Conservation (phyloP, 64 coral and sea anemone species). For the Platygyra sinensis region DNA sequence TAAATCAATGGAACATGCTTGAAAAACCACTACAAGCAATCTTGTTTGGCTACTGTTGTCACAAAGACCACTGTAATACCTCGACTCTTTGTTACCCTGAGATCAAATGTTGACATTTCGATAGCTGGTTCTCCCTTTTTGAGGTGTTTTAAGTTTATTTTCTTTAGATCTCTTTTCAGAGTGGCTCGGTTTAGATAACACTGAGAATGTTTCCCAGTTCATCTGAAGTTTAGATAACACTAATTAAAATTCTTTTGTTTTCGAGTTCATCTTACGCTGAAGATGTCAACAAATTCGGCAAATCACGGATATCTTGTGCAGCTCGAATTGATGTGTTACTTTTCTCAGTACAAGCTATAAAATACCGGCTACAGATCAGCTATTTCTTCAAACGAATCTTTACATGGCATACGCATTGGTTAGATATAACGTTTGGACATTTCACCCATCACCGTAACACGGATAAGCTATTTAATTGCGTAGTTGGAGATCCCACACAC, state of each 20-base stretch:
- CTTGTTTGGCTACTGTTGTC: not conserved
- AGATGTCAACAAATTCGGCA: not conserved
- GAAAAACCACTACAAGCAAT: not conserved
- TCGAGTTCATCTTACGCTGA: not conserved
- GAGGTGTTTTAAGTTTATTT: conserved; percentile 4
- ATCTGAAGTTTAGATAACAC: no score
- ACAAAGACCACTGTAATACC: not conserved
- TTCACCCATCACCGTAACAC: no score
- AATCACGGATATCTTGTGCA: no score
- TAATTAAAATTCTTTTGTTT: not conserved
- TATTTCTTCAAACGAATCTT: no score
- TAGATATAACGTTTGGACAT: no score
- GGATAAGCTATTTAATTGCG: no score
- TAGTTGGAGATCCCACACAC: no score
- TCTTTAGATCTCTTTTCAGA: conserved; percentile 10
- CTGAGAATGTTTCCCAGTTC: no score
- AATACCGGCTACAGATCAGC: no score
- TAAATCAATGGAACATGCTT: not conserved
- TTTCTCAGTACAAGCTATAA: no score
- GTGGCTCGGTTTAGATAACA: not conserved
- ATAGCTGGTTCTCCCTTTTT: not conserved
- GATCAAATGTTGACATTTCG: not conserved
- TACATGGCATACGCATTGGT: no score
- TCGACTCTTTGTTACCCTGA: not conserved
- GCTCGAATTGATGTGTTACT: no score